Evolutionary conservation across 2,797 vertebrate genomes (phyloP).

Genomic region (Rhabdophis nuchalis): DNA sequence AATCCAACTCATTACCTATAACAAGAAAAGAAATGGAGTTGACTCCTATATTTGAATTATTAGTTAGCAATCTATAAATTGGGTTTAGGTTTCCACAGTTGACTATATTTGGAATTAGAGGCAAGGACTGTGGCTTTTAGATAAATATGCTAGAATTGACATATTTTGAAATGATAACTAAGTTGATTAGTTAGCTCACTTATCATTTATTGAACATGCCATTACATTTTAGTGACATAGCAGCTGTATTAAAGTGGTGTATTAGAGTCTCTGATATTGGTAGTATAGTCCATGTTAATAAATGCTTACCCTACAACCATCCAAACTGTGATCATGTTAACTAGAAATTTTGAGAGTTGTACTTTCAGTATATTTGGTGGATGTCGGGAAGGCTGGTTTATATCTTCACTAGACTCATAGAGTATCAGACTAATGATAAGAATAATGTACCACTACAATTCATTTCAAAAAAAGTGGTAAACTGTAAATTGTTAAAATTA

Average conservation of each 20-base stretch:
- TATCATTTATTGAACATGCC: not conserved
- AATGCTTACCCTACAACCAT: not conserved
- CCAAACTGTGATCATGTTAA: not conserved
- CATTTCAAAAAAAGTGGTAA: not conserved
- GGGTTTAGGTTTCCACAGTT: not conserved
- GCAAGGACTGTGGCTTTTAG: not conserved
- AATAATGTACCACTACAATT: not conserved
- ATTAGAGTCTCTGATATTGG: not conserved
- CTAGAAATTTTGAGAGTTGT: not conserved
- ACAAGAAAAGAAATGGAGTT: not conserved
- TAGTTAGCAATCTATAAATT: not conserved
- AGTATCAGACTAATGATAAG: not conserved
- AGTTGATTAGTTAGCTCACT: not conserved
- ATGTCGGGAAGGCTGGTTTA: not conserved
- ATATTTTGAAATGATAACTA: not conserved
- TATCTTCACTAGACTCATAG: not conserved
- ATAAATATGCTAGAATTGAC: not conserved
- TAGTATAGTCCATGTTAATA: not conserved
- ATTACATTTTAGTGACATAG: not conserved
- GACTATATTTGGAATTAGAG: not conserved
- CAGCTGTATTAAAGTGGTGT: not conserved
- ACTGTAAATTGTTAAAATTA: not conserved
- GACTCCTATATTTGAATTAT: not conserved
- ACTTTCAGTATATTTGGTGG: not conserved
- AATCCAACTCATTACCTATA: not conserved